These are phyloP conservation scores for Dendrocincla tyrannina DNA, from an alignment of 2,797 vertebrate genomes.

Conservation along the genomic window DNA sequence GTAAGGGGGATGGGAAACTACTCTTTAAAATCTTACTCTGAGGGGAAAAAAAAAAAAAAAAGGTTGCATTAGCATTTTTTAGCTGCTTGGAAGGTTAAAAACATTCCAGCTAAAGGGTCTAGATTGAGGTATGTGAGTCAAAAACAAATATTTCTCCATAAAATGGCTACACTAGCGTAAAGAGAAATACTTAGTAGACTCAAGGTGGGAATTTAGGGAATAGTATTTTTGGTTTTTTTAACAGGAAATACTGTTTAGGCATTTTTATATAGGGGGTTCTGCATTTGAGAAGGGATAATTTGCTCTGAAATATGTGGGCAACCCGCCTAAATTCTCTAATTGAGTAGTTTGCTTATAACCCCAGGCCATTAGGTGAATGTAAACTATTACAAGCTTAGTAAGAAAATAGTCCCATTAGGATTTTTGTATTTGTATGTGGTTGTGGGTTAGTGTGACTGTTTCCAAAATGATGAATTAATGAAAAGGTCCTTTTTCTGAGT, in stretches of 20 bases:
- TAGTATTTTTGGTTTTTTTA: slow-evolving; percentile 67
- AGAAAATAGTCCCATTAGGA: slow-evolving; percentile 83
- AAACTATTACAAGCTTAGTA: slow-evolving; percentile 82
- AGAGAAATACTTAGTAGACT: slow-evolving; percentile 72
- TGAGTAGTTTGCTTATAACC: slow-evolving; percentile 84
- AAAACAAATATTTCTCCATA: slow-evolving; percentile 74
- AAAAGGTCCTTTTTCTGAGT: slow-evolving; percentile 73
- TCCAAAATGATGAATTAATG: slow-evolving; percentile 76
- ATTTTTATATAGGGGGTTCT: slow-evolving; percentile 80
- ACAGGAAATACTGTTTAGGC: slow-evolving; percentile 79
- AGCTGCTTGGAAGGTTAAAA: slow-evolving; percentile 58
- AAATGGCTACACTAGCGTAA: slow-evolving; percentile 64
- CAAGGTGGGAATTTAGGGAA: slow-evolving; percentile 78
- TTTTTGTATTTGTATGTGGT: slow-evolving; percentile 79
- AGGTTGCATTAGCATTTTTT: slow-evolving; percentile 49
- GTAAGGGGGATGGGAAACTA: not conserved
- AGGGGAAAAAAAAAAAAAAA: not conserved
- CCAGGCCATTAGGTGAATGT: slow-evolving; percentile 81
- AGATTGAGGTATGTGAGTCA: slow-evolving; percentile 62
- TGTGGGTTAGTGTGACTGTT: slow-evolving; percentile 74
- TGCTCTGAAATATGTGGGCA: slow-evolving; percentile 84
- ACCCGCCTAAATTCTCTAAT: slow-evolving; percentile 83
- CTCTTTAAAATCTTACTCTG: slow-evolving; percentile 34
- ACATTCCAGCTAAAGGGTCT: slow-evolving; percentile 63
- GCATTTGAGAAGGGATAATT: slow-evolving; percentile 80